Conservation (phyloP, 2,113 vertebrate species). For the Dipodomys spectabilis region DNA sequence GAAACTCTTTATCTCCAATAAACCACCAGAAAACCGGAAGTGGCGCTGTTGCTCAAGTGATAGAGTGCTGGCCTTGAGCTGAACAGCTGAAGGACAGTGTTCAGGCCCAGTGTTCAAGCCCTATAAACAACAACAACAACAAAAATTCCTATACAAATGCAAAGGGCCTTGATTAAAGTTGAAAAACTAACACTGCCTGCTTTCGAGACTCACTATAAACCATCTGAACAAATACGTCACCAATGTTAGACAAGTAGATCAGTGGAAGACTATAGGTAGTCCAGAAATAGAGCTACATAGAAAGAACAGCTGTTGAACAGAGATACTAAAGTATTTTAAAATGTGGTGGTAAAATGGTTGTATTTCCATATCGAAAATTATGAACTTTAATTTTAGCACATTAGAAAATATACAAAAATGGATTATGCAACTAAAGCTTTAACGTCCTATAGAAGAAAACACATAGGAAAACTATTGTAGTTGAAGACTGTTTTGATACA, state of each 20-base stretch:
- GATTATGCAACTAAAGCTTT: not conserved
- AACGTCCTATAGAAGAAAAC: not conserved
- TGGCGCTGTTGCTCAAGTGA: too few species aligned
- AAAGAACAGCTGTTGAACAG: not conserved
- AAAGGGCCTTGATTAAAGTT: not conserved
- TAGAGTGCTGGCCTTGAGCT: too few species aligned
- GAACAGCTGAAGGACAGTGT: too few species aligned
- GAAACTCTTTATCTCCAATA: too few species aligned
- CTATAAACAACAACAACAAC: too few species aligned
- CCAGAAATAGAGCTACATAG: not conserved
- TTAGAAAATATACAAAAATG: not conserved
- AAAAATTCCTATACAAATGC: not conserved
- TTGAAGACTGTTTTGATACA: not conserved
- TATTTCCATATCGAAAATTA: not conserved
- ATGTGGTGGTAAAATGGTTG: not conserved
- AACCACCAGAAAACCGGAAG: too few species aligned
- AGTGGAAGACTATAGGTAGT: not conserved
- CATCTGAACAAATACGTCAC: too few species aligned
- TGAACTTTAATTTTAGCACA: not conserved
- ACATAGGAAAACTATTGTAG: not conserved
- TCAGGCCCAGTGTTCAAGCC: too few species aligned
- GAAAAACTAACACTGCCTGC: not conserved
- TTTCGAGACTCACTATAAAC: too few species aligned
- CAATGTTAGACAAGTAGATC: not conserved
- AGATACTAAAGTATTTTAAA: not conserved